Percentiles rank a stretch among this genome's conserved stretches.
Evolutionary conservation across 2,888 invertebrate species (phyloP).

Genomic region (Chaitophorus viminalis): DNA sequence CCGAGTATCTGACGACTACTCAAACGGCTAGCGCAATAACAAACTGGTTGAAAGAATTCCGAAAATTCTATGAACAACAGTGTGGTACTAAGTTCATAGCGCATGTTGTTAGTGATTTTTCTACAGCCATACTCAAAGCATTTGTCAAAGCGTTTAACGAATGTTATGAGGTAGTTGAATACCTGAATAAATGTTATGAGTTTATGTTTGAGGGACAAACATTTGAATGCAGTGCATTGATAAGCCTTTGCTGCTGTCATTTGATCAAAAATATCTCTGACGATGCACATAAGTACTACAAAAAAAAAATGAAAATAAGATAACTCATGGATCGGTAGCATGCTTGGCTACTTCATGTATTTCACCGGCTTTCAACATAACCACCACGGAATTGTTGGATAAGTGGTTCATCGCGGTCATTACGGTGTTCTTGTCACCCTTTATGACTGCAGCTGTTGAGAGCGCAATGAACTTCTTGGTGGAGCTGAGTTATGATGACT

Average conservation of each 20-base stretch:
- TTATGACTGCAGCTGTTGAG: neutral
- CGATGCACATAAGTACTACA: neutral
- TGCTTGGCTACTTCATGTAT: neutral
- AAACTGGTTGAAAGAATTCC: neutral
- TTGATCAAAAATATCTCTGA: neutral
- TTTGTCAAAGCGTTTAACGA: neutral
- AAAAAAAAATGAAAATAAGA: neutral
- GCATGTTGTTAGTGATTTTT: slow-evolving; percentile 6
- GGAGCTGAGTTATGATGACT: neutral
- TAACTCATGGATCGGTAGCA: neutral
- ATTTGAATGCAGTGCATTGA: neutral
- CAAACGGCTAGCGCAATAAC: neutral
- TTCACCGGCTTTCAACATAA: neutral
- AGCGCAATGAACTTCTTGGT: neutral
- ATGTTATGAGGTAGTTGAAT: neutral
- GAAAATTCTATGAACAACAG: neutral
- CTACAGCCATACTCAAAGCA: neutral
- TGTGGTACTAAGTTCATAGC: neutral
- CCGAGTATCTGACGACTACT: neutral
- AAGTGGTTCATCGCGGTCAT: neutral
- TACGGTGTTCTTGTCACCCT: neutral
- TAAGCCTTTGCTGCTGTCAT: slow-evolving; percentile 7
- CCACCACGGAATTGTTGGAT: neutral
- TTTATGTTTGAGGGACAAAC: neutral
- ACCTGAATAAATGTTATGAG: slow-evolving; percentile 6